Percentiles rank a stretch among this genome's conserved stretches.
Evolutionary conservation across 1,140 invertebrate genomes (phyloP).

Genomic region (Panonychus citri): DNA sequence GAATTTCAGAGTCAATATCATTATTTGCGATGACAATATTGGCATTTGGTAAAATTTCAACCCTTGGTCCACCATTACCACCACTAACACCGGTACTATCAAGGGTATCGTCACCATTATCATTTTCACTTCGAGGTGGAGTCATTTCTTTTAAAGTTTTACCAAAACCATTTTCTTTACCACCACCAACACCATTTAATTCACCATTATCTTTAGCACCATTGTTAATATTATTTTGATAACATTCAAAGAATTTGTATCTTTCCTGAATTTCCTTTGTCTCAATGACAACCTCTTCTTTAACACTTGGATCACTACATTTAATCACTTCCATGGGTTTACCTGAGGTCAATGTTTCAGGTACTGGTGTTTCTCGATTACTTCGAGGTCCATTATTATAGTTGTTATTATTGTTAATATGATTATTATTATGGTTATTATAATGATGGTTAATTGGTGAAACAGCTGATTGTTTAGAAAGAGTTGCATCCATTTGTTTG

Average conservation of each 20-base stretch:
- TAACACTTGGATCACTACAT: constrained; percentile 34
- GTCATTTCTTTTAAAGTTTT: background rate
- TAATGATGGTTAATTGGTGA: constrained; percentile 14
- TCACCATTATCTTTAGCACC: constrained; percentile 25
- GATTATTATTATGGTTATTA: background rate
- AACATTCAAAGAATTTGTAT: constrained; percentile 76
- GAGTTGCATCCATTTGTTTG: constrained; percentile 48
- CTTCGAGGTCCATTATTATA: no score
- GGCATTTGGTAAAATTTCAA: constrained; percentile 26
- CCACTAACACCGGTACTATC: constrained; percentile 29
- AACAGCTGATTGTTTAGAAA: constrained; percentile 11
- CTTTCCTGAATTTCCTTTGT: constrained; percentile 54
- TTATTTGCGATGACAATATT: constrained; percentile 37
- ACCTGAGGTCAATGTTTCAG: constrained; percentile 23
- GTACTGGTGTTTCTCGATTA: background rate
- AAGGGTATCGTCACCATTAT: constrained; percentile 31
- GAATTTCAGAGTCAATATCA: constrained; percentile 27
- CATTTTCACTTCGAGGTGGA: background rate
- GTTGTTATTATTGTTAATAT: background rate
- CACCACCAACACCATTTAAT: constrained; percentile 1
- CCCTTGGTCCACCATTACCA: constrained; percentile 34
- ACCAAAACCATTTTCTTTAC: background rate
- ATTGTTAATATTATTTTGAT: constrained; percentile 25
- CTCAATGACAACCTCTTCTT: constrained; percentile 49
- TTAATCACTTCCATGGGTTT: constrained; percentile 37